Evolutionary conservation across 2,888 invertebrate species (phyloP).

Genomic region (Opisthograptis luteolata): DNA sequence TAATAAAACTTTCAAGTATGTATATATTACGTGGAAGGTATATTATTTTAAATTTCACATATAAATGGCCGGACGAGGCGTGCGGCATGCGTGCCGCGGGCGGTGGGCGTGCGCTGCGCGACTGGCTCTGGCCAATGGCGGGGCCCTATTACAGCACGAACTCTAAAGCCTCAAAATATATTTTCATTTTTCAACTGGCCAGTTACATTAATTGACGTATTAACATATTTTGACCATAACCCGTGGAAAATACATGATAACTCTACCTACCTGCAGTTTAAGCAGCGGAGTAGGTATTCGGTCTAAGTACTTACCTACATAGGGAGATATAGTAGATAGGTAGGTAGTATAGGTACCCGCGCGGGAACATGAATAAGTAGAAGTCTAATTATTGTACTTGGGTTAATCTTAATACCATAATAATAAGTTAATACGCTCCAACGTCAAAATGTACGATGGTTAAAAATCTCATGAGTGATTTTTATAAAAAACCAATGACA

Average conservation of each 20-base stretch:
- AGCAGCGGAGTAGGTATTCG: background rate
- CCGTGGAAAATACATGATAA: slow-evolving; percentile 42
- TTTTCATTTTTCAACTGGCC: slow-evolving; percentile 59
- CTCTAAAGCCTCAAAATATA: slow-evolving; percentile 54
- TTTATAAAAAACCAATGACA: too few species aligned
- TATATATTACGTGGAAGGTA: slow-evolving; percentile 34
- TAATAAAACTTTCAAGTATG: slow-evolving; percentile 32
- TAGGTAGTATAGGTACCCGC: background rate
- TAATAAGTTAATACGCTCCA: too few species aligned
- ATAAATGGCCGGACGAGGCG: slow-evolving; percentile 57
- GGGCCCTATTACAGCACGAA: slow-evolving; percentile 40
- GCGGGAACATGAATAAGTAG: too few species aligned
- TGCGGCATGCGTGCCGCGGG: slow-evolving; percentile 65
- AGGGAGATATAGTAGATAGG: background rate
- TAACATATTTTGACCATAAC: slow-evolving; percentile 70
- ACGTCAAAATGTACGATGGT: too few species aligned
- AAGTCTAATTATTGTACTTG: too few species aligned
- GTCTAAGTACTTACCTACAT: too few species aligned
- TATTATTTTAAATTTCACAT: slow-evolving; percentile 71
- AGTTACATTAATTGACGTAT: slow-evolving; percentile 65
- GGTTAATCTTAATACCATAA: too few species aligned
- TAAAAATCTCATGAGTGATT: too few species aligned
- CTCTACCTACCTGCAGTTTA: slow-evolving; percentile 15
- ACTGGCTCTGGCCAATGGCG: slow-evolving; percentile 67
- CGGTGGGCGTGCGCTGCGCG: slow-evolving; percentile 66